Evolutionary conservation across 2,797 vertebrate species (phyloP).

Genomic region (Falco naumanni): DNA sequence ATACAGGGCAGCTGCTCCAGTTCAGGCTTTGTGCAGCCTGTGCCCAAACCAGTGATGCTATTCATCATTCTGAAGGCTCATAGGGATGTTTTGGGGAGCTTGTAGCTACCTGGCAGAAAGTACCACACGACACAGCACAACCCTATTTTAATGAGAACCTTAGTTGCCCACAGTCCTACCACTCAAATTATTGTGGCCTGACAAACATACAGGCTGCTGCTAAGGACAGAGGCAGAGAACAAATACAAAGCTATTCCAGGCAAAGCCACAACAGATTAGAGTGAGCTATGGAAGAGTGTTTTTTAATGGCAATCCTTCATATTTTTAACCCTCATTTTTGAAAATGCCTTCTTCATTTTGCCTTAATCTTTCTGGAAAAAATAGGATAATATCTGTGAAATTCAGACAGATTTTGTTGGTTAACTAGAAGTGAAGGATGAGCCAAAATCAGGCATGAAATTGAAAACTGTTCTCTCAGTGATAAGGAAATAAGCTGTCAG

Average conservation of each 20-base stretch:
- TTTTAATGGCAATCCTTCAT: not conserved
- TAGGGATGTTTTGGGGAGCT: not conserved
- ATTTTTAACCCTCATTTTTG: not conserved
- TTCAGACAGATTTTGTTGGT: not conserved
- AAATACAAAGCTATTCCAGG: not conserved
- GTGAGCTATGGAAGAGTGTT: not conserved
- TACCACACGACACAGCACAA: not conserved
- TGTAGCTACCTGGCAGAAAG: not conserved
- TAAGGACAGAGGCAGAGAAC: not conserved
- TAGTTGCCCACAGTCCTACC: not conserved
- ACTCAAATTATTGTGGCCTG: not conserved
- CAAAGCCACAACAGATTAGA: not conserved
- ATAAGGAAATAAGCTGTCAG: conserved; percentile 31
- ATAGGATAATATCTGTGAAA: not conserved
- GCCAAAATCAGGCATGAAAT: conserved; percentile 53
- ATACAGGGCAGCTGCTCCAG: not conserved
- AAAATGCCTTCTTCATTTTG: not conserved
- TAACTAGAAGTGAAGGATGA: not conserved
- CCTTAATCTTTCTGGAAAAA: not conserved
- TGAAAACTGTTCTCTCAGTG: conserved; percentile 20
- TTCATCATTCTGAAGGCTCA: not conserved
- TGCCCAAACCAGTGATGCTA: not conserved
- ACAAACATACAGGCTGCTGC: not conserved
- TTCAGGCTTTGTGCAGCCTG: not conserved
- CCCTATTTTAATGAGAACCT: not conserved